Evolutionary conservation across 2,797 vertebrate species (phyloP).

Genomic region (Xenops minutus): DNA sequence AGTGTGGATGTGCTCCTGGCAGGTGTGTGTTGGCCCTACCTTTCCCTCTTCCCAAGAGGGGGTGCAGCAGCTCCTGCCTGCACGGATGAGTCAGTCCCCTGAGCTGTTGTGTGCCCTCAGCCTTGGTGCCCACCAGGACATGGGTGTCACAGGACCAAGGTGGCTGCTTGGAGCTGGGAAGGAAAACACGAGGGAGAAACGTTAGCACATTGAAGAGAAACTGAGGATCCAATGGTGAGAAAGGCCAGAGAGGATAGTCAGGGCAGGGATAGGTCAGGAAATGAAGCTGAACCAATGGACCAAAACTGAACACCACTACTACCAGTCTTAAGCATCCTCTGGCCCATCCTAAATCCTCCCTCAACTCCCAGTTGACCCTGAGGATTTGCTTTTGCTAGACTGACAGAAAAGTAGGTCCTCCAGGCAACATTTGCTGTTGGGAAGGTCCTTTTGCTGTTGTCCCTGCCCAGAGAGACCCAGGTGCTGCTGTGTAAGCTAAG

Average conservation of each 20-base stretch:
- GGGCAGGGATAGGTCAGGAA: not conserved
- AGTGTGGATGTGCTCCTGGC: not conserved
- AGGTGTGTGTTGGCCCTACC: too few species aligned
- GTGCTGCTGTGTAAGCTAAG: not conserved
- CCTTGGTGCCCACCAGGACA: not conserved
- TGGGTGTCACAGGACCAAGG: not conserved
- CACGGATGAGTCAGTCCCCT: not conserved
- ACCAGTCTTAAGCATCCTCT: not conserved
- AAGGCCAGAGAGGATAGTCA: not conserved
- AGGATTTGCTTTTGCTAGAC: not conserved
- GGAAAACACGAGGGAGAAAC: not conserved
- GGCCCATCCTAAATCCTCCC: not conserved
- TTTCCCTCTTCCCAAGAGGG: too few species aligned
- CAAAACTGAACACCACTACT: not conserved
- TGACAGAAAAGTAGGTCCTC: not conserved
- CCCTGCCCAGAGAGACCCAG: not conserved
- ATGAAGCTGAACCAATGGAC: not conserved
- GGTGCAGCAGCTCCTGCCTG: not conserved
- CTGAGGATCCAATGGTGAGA: not conserved
- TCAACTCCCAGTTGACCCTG: not conserved
- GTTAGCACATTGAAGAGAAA: not conserved
- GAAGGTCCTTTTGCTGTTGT: not conserved
- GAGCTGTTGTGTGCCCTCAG: not conserved
- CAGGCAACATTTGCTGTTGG: not conserved
- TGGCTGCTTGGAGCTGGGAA: not conserved